Base-by-base conservation (phyloP, 2,113 vertebrate genomes). In the Orthonyx spaldingii region DNA sequence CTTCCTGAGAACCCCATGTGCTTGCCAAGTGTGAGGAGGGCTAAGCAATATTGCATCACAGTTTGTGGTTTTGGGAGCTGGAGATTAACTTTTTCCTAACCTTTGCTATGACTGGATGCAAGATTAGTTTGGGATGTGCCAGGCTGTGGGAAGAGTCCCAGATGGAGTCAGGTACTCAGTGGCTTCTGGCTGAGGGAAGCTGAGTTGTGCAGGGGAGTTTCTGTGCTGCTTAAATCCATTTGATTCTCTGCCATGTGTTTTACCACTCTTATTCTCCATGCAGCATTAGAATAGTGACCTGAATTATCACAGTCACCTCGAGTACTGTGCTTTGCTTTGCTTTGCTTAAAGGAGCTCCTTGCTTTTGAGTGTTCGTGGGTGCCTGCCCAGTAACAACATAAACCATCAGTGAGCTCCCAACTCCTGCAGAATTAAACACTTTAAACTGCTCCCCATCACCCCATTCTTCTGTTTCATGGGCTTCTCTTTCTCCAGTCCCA, bases 401-500 rank as follows among this genome's bases (percentile, higher is more conserved):
- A 74, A 46, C 82, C 42, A 39, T 14, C 33, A 21, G 30, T 44
- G 47, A 44, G 35, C 64, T 91, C 65, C 32, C 42, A 52, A 0
- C 52, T 83, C 77, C 21, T 71, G 77, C 37, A 57, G 70, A 27
- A 17, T 49, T 17, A 20, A 35, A 69, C 15, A 27, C 21, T 28
- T 66, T 30, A 15, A 66, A 37, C 68, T 68, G 16, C 49, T 61
- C 52, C 33, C 18, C 19, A 64, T 79, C 52, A 37, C 33, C 57
- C 13, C 15, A 5, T 46, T 41, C 16, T 66, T 35, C 7, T 78
- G 0, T 75, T 60, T 71, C 59, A 35, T 10, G 30, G 17, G 42
- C 15, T 85, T 9, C 88, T 95, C 86, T 90, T 88, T 69, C 96
- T 49, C 50, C 91, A 99, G 99, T 87, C 98, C 98, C 42, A 99